Conservation (phyloP, 2,113 vertebrate species). For the Zapus hudsonius region DNA sequence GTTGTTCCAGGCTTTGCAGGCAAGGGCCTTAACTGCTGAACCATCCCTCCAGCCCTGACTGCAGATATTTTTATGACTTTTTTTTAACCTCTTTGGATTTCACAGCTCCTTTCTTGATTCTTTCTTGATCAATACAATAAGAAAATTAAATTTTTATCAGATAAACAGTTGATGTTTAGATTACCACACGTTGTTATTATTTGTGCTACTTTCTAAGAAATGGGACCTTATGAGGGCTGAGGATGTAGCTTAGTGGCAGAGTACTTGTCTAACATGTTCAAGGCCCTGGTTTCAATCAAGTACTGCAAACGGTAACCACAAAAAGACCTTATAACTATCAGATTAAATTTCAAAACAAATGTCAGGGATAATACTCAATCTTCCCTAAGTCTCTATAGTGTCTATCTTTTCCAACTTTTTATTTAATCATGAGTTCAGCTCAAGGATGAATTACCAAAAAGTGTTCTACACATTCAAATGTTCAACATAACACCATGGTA, state of each 20-base stretch:
- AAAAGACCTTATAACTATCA: neutral
- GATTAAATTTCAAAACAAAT: constrained; percentile 34
- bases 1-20: no score
- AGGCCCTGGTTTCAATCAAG: no score
- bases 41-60: no score
- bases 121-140: neutral
- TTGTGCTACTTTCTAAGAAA: neutral
- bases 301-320: neutral
- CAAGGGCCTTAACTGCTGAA: no score
- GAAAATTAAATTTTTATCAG: neutral
- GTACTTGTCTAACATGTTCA: no score
- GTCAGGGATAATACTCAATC: neutral
- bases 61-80: neutral
- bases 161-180: neutral
- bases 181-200: neutral
- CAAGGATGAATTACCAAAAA: constrained; percentile 22
- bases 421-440: neutral
- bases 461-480: neutral
- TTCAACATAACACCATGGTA: neutral
- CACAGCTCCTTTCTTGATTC: neutral
- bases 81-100: neutral
- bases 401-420: neutral
- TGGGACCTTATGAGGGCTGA: neutral
- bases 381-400: neutral
- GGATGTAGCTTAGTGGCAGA: no score